A percentile compares a stretch with the other conserved stretches of the same genome.
Conservation (phyloP, 2,888 invertebrate genomes). For the Notodonta ziczac region DNA sequence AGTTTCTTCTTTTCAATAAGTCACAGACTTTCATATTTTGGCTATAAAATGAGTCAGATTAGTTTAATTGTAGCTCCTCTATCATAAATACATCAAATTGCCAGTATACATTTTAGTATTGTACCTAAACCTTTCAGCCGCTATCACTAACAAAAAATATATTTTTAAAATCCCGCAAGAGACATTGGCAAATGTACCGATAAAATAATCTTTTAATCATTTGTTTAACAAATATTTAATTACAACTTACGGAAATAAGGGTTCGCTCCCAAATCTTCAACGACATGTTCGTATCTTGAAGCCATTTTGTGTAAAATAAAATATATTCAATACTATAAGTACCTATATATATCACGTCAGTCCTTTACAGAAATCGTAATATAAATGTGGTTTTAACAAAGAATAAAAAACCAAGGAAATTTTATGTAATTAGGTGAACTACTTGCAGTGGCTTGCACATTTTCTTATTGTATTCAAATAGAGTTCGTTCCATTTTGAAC, state of each 20-base stretch:
- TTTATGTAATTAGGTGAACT: slow-evolving; percentile 23
- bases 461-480: slow-evolving; percentile 49
- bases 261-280: slow-evolving; percentile 20
- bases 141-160: no score
- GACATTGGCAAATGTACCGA: no score
- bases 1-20: no score
- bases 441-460: slow-evolving; percentile 11
- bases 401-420: slow-evolving; percentile 19
- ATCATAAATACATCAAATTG: no score
- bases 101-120: no score
- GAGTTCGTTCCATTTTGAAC: slow-evolving; percentile 17
- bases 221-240: neutral
- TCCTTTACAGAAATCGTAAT: neutral
- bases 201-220: neutral
- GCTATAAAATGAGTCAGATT: no score
- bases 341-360: slow-evolving; percentile 1
- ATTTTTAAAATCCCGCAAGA: no score
- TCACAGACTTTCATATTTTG: no score
- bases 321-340: neutral
- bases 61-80: no score
- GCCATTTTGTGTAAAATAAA: slow-evolving; percentile 16
- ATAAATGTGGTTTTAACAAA: slow-evolving; percentile 8
- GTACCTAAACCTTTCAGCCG: no score
- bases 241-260: neutral
- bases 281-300: slow-evolving; percentile 14